Evolutionary conservation across 2,797 vertebrate species (phyloP), one percentile per base, ranked within the genome.

Genomic region (Clarias laeviceps): DNA sequence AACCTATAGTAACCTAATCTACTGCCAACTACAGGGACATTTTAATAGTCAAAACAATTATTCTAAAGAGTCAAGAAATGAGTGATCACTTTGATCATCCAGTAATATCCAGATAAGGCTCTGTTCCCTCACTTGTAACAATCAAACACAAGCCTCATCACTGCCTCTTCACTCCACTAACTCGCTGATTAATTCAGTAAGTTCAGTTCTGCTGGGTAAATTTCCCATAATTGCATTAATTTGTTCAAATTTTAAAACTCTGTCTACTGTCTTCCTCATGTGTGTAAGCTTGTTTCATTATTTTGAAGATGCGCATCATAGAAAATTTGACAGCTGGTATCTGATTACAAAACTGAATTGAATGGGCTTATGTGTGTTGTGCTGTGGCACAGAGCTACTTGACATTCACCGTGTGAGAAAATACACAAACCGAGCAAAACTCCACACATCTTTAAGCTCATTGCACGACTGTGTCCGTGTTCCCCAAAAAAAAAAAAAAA

Each of bases 301-400:
- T n/a, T 37, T 24, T 37, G 20, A 61, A 77, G 20, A 78, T 15
- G 76, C 5, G 2, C 57, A 37, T 5, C 32, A 78, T 61, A 57
- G 74, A 22, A 61, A 37, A 61, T 78, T 7, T 61, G 12, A 78
- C 56, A 78, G 74, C 74, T 77, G 15, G 74, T 32, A 77, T 78
- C 22, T 61, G 56, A 78, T 61, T 37, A n/a, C 32, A 61, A 24
- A 50, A 37, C 57, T 34, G 27, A 59, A 34, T 34, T 59, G 54
- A 34, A 34, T 59, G 20, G 50, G 15, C 17, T 76, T 76, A 29
- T 56, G 7, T 56, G 15, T 76, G 73, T 76, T 76, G 29, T 56
- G 27, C 50, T 76, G 74, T 57, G 72, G 72, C 29, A 32, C 17
- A 11, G 74, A 24, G 18, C 32, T 78, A 34, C 34, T 32, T 59